phyloP scores from a whole-genome alignment of 2,888 invertebrate genomes.

The Cenopis cana region DNA sequence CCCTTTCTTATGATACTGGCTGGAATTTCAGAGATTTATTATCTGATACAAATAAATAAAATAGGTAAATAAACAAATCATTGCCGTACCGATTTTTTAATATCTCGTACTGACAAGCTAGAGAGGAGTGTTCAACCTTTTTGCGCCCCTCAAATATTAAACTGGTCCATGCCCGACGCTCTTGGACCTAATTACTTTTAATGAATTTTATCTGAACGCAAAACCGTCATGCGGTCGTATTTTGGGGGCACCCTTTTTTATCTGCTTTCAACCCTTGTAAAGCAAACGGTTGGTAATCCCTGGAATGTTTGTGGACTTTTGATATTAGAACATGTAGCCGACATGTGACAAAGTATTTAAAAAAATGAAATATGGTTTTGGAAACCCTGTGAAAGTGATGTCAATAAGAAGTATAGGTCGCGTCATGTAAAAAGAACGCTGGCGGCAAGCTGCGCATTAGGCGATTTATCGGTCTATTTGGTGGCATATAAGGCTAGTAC shows the following conservation, averaged over 20 bases:
- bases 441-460: too few species aligned
- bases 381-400: background rate
- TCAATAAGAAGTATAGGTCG: too few species aligned
- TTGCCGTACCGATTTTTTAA: background rate
- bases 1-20: too few species aligned
- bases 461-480: too few species aligned
- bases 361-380: too few species aligned
- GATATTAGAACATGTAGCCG: background rate
- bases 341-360: too few species aligned
- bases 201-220: conserved; percentile 40
- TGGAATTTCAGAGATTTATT: too few species aligned
- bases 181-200: conserved; percentile 34
- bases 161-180: conserved; percentile 2
- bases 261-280: conserved; percentile 29
- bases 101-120: background rate
- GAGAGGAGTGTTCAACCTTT: background rate
- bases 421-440: too few species aligned
- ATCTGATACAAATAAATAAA: too few species aligned
- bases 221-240: conserved; percentile 28
- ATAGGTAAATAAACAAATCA: background rate
- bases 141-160: conserved; percentile 30
- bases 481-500: too few species aligned
- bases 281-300: conserved; percentile 25
- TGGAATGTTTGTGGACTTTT: conserved; percentile 15
- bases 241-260: conserved; percentile 33